phyloP scores from a whole-genome alignment of 2,888 invertebrate genomes.

The Lochmaea crataegi region DNA sequence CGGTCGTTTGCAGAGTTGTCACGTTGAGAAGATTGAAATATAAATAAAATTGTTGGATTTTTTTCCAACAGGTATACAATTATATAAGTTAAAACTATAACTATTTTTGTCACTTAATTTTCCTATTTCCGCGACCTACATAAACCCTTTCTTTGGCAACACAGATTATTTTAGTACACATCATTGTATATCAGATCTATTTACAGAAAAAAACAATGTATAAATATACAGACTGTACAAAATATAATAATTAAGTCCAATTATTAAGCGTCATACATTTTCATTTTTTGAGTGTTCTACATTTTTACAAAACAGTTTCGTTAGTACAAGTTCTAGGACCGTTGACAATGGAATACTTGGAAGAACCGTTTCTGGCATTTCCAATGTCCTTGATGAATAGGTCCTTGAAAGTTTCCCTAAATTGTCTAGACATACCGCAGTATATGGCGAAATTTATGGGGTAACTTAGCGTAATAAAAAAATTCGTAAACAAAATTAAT shows the following conservation, averaged over 20 bases:
- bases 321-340: slow-evolving; percentile 86
- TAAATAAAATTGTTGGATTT: too few relatives aligned
- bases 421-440: slow-evolving; percentile 95
- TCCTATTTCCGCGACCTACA: too few relatives aligned
- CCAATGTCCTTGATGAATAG: slow-evolving; percentile 75
- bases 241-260: slow-evolving; percentile 47
- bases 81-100: too few relatives aligned
- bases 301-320: slow-evolving; percentile 79
- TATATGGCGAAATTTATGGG: slow-evolving; percentile 96
- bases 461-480: slow-evolving; percentile 90
- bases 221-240: slow-evolving; percentile 42
- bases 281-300: slow-evolving; percentile 35
- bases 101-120: too few relatives aligned
- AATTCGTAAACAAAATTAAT: slow-evolving; percentile 86
- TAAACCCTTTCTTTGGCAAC: too few relatives aligned
- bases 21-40: too few relatives aligned
- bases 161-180: not conserved
- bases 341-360: slow-evolving; percentile 84
- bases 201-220: slow-evolving; percentile 35
- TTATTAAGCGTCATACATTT: slow-evolving; percentile 51
- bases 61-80: too few relatives aligned
- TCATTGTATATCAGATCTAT: slow-evolving; percentile 22
- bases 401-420: slow-evolving; percentile 92
- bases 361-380: slow-evolving; percentile 75
- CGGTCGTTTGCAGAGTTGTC: too few relatives aligned